These are phyloP conservation scores for Cantharis rustica DNA, from an alignment of 2,888 invertebrate species.

Conservation along the genomic window DNA sequence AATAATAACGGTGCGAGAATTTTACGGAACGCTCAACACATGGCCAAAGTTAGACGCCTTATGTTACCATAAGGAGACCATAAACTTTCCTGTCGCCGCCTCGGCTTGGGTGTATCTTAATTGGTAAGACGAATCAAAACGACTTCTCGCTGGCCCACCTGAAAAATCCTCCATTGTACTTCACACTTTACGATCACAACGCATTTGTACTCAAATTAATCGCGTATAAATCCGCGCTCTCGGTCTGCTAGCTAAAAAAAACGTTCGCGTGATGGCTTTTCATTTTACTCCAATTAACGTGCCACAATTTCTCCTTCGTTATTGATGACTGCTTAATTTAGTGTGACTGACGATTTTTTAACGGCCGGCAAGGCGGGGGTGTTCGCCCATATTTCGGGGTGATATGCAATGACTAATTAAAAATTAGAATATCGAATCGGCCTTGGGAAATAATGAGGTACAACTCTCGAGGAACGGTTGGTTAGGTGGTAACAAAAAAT, in stretches of 20 bases:
- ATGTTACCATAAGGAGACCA: constrained; percentile 37
- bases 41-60: constrained; percentile 21
- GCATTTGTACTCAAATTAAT: neutral
- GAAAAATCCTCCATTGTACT: constrained; percentile 43
- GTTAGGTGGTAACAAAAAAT: constrained; percentile 4
- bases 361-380: neutral
- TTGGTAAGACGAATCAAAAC: constrained; percentile 45
- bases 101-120: constrained; percentile 47
- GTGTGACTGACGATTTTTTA: neutral
- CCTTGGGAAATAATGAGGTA: neutral
- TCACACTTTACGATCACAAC: constrained; percentile 23
- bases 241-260: neutral
- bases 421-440: neutral
- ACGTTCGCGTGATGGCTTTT: neutral
- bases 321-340: constrained; percentile 11
- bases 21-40: constrained; percentile 30
- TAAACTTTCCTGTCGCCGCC: constrained; percentile 42
- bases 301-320: constrained; percentile 4
- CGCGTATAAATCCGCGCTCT: neutral
- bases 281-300: constrained; percentile 6
- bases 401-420: neutral
- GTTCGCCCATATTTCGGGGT: neutral
- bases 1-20: constrained; percentile 37
- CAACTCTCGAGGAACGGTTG: neutral
- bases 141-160: constrained; percentile 42